phyloP scores from a whole-genome alignment of 2,888 invertebrate species.

The Spisula subtruncata region DNA sequence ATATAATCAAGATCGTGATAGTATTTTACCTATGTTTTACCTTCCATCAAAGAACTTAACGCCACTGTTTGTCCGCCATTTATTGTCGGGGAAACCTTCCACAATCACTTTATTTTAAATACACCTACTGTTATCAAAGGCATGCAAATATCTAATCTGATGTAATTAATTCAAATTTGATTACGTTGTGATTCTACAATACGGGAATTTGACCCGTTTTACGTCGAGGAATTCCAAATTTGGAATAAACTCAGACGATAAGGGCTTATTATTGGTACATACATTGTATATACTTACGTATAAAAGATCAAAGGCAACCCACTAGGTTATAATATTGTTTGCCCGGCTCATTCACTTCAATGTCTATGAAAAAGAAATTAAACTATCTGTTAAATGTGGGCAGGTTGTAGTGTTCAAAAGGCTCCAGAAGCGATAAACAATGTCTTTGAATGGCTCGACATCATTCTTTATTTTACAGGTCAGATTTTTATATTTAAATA shows the following conservation, averaged over 20 bases:
- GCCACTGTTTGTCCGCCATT: conserved; percentile 44
- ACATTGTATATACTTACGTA: conserved; percentile 55
- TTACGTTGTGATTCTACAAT: conserved; percentile 56
- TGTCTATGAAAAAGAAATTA: conserved; percentile 48
- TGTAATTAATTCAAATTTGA: conserved; percentile 69
- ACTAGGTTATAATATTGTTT: conserved; percentile 52
- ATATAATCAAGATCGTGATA: conserved; percentile 24
- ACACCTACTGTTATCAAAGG: conserved; percentile 46
- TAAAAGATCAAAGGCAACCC: conserved; percentile 60
- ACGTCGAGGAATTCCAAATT: conserved; percentile 20
- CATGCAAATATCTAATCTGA: conserved; percentile 57
- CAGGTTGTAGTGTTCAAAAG: conserved; percentile 10
- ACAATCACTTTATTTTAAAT: conserved; percentile 42
- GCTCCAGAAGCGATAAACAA: neutral
- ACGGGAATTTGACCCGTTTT: conserved; percentile 57
- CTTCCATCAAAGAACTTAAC: conserved; percentile 41
- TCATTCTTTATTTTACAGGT: conserved; percentile 23
- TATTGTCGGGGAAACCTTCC: conserved; percentile 40
- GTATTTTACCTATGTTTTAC: conserved; percentile 28
- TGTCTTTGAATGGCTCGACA: neutral
- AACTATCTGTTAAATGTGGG: neutral
- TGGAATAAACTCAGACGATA: conserved; percentile 54
- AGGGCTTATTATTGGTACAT: conserved; percentile 51
- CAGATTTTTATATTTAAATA: neutral
- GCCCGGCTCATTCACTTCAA: conserved; percentile 50